Evolutionary conservation across 2,888 invertebrate species (phyloP).

Genomic region (Perizoma affinitatum): DNA sequence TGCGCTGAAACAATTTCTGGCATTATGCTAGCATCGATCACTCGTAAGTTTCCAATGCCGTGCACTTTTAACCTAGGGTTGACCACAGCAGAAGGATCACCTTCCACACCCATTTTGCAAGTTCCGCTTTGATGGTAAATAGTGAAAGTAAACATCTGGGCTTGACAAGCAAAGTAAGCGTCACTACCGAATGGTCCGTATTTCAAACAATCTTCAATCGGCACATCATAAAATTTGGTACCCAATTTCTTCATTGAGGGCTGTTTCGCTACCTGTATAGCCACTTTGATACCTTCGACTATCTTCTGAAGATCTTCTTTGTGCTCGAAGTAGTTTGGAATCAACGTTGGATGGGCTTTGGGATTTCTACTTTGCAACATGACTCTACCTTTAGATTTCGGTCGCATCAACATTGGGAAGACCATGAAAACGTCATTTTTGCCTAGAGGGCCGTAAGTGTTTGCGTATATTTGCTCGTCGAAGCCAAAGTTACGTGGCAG

Average conservation of each 20-base stretch:
- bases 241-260: slow-evolving; percentile 84
- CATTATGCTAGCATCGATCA: slow-evolving; percentile 92
- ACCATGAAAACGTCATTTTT: slow-evolving; percentile 78
- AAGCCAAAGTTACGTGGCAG: slow-evolving; percentile 82
- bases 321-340: slow-evolving; percentile 90
- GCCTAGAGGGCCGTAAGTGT: slow-evolving; percentile 69
- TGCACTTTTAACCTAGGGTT: slow-evolving; percentile 85
- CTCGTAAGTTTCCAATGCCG: slow-evolving; percentile 87
- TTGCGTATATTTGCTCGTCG: slow-evolving; percentile 67
- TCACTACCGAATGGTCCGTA: slow-evolving; percentile 85
- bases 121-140: slow-evolving; percentile 88
- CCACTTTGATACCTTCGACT: slow-evolving; percentile 85
- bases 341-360: slow-evolving; percentile 87
- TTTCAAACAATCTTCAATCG: slow-evolving; percentile 84
- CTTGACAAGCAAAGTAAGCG: slow-evolving; percentile 87
- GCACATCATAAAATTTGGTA: slow-evolving; percentile 83
- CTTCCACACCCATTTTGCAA: slow-evolving; percentile 86
- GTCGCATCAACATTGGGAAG: slow-evolving; percentile 89
- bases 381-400: slow-evolving; percentile 88
- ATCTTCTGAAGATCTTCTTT: slow-evolving; percentile 86
- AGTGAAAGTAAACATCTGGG: slow-evolving; percentile 87
- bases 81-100: slow-evolving; percentile 86
- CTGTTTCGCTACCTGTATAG: slow-evolving; percentile 83
- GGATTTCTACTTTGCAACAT: slow-evolving; percentile 89
- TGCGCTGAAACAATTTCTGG: slow-evolving; percentile 90